These are phyloP conservation scores for Chaetorhynchus papuensis DNA, from an alignment of 2,113 vertebrate genomes.

Conservation along the genomic window DNA sequence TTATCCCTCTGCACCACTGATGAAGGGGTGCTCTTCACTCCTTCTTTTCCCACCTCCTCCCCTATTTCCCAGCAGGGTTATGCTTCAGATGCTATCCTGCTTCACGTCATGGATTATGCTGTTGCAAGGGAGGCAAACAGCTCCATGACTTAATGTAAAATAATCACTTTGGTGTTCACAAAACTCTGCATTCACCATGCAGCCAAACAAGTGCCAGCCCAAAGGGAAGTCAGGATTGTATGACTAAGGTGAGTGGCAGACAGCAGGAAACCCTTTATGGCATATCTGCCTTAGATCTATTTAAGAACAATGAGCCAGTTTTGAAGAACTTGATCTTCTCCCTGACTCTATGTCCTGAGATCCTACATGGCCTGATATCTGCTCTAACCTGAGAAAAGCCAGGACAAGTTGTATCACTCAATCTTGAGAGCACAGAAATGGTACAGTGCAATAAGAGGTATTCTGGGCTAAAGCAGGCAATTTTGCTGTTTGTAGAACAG, in stretches of 20 bases:
- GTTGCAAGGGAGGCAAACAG: neutral
- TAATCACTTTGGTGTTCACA: neutral
- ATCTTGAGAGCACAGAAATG: neutral
- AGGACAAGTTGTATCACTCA: neutral
- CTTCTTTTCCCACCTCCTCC: neutral
- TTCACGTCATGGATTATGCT: neutral
- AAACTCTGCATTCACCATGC: neutral
- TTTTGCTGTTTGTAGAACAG: neutral
- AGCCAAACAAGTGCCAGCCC: neutral
- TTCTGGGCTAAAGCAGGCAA: neutral
- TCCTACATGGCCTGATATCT: neutral
- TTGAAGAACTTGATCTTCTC: neutral
- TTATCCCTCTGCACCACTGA: neutral
- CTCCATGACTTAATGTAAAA: neutral
- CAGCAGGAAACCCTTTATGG: neutral
- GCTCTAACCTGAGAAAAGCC: neutral
- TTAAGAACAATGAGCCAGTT: neutral
- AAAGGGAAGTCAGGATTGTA: neutral
- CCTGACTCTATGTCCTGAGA: neutral
- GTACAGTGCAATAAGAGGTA: neutral
- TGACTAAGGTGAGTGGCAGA: neutral
- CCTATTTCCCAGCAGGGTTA: neutral
- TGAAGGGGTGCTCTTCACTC: neutral
- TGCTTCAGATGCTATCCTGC: neutral
- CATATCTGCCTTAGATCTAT: neutral